phyloP scores from a whole-genome alignment of 2,797 vertebrate species.

The Propithecus perrieri region DNA sequence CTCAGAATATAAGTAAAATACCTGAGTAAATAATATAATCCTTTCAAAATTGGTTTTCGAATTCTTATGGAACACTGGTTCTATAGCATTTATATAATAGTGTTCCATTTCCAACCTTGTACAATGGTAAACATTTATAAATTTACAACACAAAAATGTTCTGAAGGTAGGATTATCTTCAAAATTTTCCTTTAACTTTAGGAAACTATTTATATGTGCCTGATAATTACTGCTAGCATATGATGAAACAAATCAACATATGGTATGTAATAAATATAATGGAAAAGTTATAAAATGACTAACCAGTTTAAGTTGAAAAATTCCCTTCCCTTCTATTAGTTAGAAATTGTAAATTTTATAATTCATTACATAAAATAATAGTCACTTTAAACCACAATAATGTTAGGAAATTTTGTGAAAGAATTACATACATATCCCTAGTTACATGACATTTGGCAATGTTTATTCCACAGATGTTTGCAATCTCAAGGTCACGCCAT shows the following conservation, averaged over 20 bases:
- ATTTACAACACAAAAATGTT: not conserved
- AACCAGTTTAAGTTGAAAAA: not conserved
- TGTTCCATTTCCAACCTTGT: not conserved
- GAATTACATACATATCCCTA: not conserved
- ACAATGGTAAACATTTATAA: not conserved
- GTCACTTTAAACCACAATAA: too few relatives aligned
- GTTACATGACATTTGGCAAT: not conserved
- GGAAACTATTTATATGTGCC: not conserved
- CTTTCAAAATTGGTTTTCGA: not conserved
- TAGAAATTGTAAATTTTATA: not conserved
- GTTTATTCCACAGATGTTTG: not conserved
- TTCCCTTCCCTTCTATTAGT: not conserved
- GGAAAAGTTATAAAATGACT: not conserved
- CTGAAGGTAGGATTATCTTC: not conserved
- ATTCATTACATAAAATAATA: not conserved
- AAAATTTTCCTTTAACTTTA: not conserved
- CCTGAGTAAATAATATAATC: not conserved
- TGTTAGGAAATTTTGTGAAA: not conserved
- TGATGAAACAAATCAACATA: not conserved
- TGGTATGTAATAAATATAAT: not conserved
- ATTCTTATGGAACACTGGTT: not conserved
- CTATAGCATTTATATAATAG: not conserved
- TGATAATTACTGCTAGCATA: not conserved
- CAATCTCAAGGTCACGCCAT: not conserved
- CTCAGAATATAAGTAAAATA: not conserved